Evolutionary conservation across 1,140 invertebrate genomes (phyloP).

Genomic region (Euwallacea fornicatus): DNA sequence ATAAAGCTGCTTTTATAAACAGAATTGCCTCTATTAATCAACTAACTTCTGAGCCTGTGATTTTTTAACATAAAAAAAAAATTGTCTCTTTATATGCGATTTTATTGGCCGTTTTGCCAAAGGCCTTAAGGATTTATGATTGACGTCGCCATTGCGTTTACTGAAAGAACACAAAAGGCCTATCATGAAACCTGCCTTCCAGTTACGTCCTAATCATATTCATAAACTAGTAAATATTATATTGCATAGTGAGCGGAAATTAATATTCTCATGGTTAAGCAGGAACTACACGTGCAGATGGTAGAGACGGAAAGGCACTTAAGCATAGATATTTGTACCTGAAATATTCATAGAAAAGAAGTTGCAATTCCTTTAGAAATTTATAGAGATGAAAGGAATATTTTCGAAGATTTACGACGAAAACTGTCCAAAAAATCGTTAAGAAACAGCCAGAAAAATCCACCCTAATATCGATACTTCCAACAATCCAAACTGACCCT

Average conservation of each 20-base stretch:
- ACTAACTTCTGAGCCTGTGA: not conserved
- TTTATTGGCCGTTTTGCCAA: not conserved
- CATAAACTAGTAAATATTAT: constrained; percentile 6
- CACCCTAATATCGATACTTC: too few species aligned
- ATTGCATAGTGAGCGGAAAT: not conserved
- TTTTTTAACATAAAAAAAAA: not conserved
- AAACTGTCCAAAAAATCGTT: too few species aligned
- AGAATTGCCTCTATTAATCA: not conserved
- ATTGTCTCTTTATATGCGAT: not conserved
- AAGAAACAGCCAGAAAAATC: too few species aligned
- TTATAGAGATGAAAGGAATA: too few species aligned
- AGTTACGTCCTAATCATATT: not conserved
- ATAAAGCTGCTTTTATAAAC: not conserved
- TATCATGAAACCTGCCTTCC: not conserved
- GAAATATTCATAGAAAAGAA: too few species aligned
- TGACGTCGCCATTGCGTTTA: not conserved
- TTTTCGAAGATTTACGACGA: too few species aligned
- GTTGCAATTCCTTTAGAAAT: too few species aligned
- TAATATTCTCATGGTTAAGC: not conserved
- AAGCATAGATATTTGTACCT: too few species aligned
- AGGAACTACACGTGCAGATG: too few species aligned
- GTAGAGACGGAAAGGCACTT: too few species aligned
- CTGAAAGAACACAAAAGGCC: constrained; percentile 2
- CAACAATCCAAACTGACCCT: too few species aligned
- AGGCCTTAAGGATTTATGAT: not conserved